phyloP scores from a whole-genome alignment of 2,113 vertebrate species.

The Crocuta crocuta region DNA sequence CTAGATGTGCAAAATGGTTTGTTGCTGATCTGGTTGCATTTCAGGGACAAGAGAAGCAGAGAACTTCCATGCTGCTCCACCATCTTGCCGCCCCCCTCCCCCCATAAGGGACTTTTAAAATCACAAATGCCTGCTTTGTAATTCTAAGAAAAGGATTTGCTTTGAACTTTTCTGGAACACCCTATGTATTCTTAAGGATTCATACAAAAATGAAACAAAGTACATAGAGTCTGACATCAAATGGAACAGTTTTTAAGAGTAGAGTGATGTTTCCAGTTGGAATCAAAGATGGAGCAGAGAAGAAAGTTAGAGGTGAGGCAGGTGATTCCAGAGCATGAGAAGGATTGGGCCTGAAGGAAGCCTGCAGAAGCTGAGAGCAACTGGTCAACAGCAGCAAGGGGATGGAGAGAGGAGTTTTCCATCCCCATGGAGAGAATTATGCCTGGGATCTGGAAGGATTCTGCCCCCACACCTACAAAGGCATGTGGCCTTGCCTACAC shows the following conservation, averaged over 20 bases:
- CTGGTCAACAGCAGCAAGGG: neutral
- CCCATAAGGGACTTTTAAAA: constrained; percentile 5
- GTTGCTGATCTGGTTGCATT: too few relatives aligned
- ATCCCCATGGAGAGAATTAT: neutral
- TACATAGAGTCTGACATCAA: neutral
- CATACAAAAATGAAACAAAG: neutral
- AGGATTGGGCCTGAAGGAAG: accelerated
- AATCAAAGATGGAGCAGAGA: too few relatives aligned
- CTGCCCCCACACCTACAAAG: neutral
- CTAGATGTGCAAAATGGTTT: too few relatives aligned
- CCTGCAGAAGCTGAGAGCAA: neutral
- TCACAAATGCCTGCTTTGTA: neutral
- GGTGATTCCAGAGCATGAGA: accelerated
- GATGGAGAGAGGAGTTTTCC: accelerated
- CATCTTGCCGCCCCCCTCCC: too few relatives aligned
- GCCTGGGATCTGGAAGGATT: neutral
- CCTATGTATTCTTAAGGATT: neutral
- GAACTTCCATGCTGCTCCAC: too few relatives aligned
- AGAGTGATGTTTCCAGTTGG: neutral
- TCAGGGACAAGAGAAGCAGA: too few relatives aligned
- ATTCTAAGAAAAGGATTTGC: neutral
- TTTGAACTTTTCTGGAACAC: constrained; percentile 20
- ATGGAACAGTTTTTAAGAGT: neutral
- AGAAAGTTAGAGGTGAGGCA: neutral
- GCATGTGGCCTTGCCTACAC: neutral